Evolutionary conservation across 2,888 invertebrate genomes (phyloP), one percentile per base, ranked within the genome.

Genomic region (Lepidochrysops patricia): DNA sequence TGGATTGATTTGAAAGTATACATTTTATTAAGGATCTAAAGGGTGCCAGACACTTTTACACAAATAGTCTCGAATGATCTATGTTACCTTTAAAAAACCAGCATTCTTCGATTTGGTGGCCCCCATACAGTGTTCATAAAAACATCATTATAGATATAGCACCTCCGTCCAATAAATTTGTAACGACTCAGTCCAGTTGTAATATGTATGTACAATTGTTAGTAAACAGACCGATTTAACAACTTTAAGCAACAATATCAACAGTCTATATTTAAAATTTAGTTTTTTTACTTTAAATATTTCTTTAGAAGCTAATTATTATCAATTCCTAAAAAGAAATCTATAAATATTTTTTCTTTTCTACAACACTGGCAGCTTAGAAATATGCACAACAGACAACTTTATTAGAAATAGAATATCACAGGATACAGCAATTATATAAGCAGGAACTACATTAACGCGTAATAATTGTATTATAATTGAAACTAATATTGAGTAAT

Each of bases 371-470:
- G 79, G 76, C 78, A 83, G 78, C 73, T 76, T 64, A 72, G 72
- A 75, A 77, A 70, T 69, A 74, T 76, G 66, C 66, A 74, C 75
- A 72, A 73, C 78, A 69, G 67, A 76, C 66, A 79, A 82, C 73
- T 72, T 77, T 74, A 68, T 72, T 77, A 73, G 66, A 67, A 62
- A 64, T 54, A 68, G 66, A 79, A 74, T 89, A 89, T 88, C 88
- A 88, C 88, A 89, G 86, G 76, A 79, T 79, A 69, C 85, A 87
- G 85, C 86, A 77, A 82, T 80, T 71, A 77, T 84, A 82, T 26
- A 85, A 82, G 82, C 88, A 87, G 86, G 87, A 87, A 83, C 83
- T 85, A 86, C 69, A 63, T 68, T 68, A 72, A 72, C 67, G 73
- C 72, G 71, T 73, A 76, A 76, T 71, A 72, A 72, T 72, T 74